Conservation (phyloP, 2,888 invertebrate species). For the Lepidocyrtoides sp. region DNA sequence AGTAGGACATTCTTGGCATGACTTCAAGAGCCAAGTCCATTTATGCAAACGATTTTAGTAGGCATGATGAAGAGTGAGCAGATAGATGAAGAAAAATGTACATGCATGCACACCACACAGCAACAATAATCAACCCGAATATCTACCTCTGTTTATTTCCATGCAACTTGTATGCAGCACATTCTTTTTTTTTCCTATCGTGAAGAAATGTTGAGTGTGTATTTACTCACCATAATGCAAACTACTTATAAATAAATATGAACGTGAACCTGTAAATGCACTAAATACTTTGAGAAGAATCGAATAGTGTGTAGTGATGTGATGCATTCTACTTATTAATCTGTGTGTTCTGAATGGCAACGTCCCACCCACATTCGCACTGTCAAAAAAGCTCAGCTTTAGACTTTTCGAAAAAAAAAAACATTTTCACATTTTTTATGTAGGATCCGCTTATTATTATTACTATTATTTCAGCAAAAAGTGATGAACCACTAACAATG, state of each 20-base stretch:
- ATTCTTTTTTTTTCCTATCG: not conserved
- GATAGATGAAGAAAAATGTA: not conserved
- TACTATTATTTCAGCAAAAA: conserved; percentile 22
- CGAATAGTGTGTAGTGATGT: too few species aligned
- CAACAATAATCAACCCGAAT: conserved; percentile 63
- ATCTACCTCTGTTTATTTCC: not conserved
- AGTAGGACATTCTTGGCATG: conserved; percentile 75
- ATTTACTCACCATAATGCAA: not conserved
- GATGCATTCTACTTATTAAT: not conserved
- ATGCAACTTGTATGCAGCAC: not conserved
- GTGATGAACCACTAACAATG: conserved; percentile 20
- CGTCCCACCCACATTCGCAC: conserved; percentile 68
- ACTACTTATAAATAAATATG: not conserved
- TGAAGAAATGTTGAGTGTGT: not conserved
- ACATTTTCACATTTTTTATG: not conserved
- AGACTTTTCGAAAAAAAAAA: conserved; percentile 43
- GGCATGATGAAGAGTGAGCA: too few species aligned
- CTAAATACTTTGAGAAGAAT: conserved; percentile 37
- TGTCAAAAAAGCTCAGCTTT: conserved; percentile 42
- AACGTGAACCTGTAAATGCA: conserved; percentile 29
- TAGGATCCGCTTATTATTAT: conserved; percentile 26
- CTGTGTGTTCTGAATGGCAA: not conserved
- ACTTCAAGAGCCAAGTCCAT: conserved; percentile 71
- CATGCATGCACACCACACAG: too few species aligned
- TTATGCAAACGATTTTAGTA: conserved; percentile 68